Conservation (phyloP, 2,113 vertebrate genomes). For the Mungos mungo region DNA sequence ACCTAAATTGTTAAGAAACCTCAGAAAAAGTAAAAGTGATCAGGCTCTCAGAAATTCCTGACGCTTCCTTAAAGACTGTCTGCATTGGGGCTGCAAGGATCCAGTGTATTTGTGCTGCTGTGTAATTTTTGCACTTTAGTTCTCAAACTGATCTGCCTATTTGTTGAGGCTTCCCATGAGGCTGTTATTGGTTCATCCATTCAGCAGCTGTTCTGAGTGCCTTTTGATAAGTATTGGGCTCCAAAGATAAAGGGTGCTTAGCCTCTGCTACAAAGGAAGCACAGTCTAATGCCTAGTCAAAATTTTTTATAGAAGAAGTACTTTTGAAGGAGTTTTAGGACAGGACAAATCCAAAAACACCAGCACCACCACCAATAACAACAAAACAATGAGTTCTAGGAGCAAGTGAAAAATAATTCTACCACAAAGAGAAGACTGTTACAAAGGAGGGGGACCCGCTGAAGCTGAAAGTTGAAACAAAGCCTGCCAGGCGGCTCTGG, state of each 20-base stretch:
- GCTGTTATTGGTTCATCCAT: neutral
- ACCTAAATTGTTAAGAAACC: constrained; percentile 43
- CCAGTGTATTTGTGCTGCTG: neutral
- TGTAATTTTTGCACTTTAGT: constrained; percentile 32
- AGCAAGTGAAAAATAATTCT: neutral
- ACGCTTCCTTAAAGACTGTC: neutral
- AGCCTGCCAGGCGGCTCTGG: neutral
- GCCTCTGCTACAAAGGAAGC: neutral
- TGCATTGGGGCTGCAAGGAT: constrained; percentile 1
- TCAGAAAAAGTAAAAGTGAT: neutral
- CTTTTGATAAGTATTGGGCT: neutral
- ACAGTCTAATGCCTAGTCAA: neutral
- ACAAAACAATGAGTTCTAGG: neutral
- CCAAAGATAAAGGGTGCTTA: neutral
- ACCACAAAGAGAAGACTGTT: neutral
- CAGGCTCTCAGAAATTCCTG: neutral
- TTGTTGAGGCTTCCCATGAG: neutral
- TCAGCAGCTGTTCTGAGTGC: neutral
- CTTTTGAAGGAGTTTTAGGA: neutral
- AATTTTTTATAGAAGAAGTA: neutral
- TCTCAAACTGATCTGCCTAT: neutral
- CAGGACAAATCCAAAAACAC: neutral
- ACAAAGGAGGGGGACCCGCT: neutral
- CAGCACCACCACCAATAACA: neutral
- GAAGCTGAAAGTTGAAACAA: neutral